Evolutionary conservation across 2,888 invertebrate species (phyloP).

Genomic region (Eupithecia abbreviata): DNA sequence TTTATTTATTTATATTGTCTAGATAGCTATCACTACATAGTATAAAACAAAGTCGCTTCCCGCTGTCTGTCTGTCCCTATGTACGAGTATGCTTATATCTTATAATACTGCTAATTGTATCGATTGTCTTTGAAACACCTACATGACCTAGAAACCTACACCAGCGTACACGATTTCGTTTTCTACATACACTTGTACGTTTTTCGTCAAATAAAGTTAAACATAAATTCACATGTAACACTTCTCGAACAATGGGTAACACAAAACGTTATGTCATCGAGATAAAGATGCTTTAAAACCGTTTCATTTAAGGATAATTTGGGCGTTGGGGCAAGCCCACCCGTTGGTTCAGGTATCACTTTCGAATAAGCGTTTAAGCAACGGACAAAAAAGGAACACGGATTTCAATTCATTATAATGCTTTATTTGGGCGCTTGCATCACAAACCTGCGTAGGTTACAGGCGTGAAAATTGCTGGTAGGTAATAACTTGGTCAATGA

Average conservation of each 20-base stretch:
- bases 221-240: slow-evolving; percentile 17
- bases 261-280: slow-evolving; percentile 18
- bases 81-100: too few species aligned
- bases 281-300: slow-evolving; percentile 19
- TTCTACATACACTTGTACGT: background rate
- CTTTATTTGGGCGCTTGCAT: slow-evolving; percentile 50
- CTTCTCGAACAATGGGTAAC: slow-evolving; percentile 23
- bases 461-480: slow-evolving; percentile 55
- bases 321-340: slow-evolving; percentile 44
- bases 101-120: background rate
- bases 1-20: too few species aligned
- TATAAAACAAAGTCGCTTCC: too few species aligned
- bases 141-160: background rate
- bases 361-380: slow-evolving; percentile 48
- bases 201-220: background rate
- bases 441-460: slow-evolving; percentile 50
- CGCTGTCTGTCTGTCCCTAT: too few species aligned
- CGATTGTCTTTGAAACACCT: background rate
- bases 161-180: background rate
- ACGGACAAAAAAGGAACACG: slow-evolving; percentile 40
- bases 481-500: slow-evolving; percentile 7
- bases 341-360: slow-evolving; percentile 46
- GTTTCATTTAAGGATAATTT: slow-evolving; percentile 24
- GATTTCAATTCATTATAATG: slow-evolving; percentile 39
- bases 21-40: too few species aligned